Percentiles rank a stretch among this genome's conserved stretches.
Conservation (phyloP, 1,140 invertebrate genomes). For the Drosophila pseudoananassae region DNA sequence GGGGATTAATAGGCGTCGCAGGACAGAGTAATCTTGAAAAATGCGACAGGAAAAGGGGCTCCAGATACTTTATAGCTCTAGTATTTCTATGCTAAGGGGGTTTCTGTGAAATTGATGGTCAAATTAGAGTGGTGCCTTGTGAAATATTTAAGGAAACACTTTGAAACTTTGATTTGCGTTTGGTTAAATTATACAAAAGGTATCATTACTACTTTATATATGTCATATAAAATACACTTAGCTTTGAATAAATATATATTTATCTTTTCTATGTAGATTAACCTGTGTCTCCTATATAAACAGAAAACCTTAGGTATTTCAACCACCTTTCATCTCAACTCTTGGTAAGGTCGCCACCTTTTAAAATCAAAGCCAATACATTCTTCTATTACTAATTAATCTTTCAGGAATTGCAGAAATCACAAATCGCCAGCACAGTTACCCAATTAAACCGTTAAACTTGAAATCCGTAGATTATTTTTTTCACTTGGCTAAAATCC, state of each 20-base stretch:
- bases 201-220: too few relatives aligned
- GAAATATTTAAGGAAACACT: background rate
- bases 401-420: conserved; percentile 22
- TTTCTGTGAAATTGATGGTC: background rate
- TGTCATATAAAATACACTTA: too few relatives aligned
- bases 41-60: conserved; percentile 1
- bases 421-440: conserved; percentile 34
- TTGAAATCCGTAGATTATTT: conserved; percentile 23
- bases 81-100: background rate
- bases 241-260: too few relatives aligned
- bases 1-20: conserved; percentile 22
- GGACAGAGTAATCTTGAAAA: conserved; percentile 15
- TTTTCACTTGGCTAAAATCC: conserved; percentile 46
- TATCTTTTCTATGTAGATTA: too few relatives aligned
- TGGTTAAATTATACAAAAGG: too few relatives aligned
- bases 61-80: background rate
- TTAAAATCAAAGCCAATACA: too few relatives aligned
- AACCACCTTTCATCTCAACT: too few relatives aligned
- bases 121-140: background rate
- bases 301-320: too few relatives aligned
- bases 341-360: too few relatives aligned
- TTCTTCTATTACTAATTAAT: background rate
- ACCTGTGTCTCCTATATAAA: too few relatives aligned
- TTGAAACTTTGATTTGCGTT: background rate
- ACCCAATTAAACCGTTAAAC: conserved; percentile 40